These are phyloP conservation scores for Tipula helvola DNA, from an alignment of 2,888 invertebrate genomes.

Conservation along the genomic window DNA sequence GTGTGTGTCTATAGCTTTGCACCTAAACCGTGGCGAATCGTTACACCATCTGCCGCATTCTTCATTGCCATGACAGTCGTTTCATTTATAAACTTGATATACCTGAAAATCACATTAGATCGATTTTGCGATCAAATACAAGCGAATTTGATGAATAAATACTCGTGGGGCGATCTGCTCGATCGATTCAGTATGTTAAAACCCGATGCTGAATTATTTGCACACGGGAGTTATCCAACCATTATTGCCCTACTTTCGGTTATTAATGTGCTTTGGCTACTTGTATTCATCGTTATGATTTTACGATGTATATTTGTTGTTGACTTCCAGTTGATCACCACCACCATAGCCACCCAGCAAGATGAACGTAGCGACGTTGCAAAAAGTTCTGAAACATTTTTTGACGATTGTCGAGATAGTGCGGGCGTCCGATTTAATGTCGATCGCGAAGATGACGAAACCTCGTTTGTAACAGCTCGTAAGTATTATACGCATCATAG, in stretches of 20 bases:
- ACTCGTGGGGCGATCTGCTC: neutral
- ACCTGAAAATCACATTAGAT: neutral
- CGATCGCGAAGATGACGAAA: neutral
- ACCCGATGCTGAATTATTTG: neutral
- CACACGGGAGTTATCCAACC: neutral
- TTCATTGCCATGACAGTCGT: neutral
- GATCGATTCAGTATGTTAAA: neutral
- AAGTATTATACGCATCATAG: neutral
- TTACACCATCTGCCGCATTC: neutral
- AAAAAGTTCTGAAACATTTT: neutral
- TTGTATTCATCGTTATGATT: neutral
- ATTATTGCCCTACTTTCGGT: neutral
- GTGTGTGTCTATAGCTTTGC: neutral
- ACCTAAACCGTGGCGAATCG: neutral
- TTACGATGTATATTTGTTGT: neutral
- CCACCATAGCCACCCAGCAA: neutral
- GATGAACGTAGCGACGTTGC: neutral
- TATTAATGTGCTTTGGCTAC: neutral
- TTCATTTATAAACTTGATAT: neutral
- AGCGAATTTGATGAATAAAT: neutral
- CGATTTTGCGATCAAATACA: neutral
- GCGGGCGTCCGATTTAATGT: neutral
- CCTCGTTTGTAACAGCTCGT: neutral
- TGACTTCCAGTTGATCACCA: neutral
- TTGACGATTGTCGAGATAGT: neutral